phyloP scores from a whole-genome alignment of 2,797 vertebrate genomes.

The Diplodus sargus region DNA sequence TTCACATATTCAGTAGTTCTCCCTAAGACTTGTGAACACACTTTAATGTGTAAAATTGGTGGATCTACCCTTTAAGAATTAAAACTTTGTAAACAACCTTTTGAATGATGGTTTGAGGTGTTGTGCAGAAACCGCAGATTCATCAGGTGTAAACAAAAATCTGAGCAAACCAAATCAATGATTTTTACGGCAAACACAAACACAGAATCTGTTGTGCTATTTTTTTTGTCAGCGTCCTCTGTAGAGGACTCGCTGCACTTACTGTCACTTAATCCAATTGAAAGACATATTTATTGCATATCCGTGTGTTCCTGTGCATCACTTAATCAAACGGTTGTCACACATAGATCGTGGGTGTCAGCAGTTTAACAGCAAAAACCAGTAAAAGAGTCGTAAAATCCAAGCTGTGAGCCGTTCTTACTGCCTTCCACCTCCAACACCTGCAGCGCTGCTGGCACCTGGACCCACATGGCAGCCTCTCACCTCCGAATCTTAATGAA shows the following conservation, averaged over 20 bases:
- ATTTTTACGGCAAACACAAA: constrained; percentile 6
- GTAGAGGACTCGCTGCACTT: neutral
- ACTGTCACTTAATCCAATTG: neutral
- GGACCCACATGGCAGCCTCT: constrained; percentile 46
- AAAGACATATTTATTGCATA: constrained; percentile 3
- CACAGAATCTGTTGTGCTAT: neutral
- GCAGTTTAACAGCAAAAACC: constrained; percentile 23
- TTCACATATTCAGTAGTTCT: too few species aligned
- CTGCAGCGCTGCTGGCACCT: constrained; percentile 57
- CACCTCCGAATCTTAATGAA: constrained; percentile 41
- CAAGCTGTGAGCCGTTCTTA: constrained; percentile 47
- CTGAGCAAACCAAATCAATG: neutral
- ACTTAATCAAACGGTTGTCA: constrained; percentile 12
- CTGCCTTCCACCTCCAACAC: constrained; percentile 29
- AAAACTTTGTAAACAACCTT: neutral
- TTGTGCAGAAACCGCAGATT: neutral
- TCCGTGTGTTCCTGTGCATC: neutral
- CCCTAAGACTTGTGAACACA: too few species aligned
- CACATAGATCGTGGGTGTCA: neutral
- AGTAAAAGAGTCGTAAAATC: constrained; percentile 30
- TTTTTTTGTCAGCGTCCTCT: neutral
- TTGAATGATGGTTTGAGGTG: neutral
- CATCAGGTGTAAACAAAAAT: constrained; percentile 19
- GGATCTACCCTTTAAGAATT: too few species aligned
- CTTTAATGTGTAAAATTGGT: too few species aligned